Percentiles rank a stretch among this genome's conserved stretches.
Conservation (phyloP, 2,888 invertebrate species). For the Neoitamus cyanurus region DNA sequence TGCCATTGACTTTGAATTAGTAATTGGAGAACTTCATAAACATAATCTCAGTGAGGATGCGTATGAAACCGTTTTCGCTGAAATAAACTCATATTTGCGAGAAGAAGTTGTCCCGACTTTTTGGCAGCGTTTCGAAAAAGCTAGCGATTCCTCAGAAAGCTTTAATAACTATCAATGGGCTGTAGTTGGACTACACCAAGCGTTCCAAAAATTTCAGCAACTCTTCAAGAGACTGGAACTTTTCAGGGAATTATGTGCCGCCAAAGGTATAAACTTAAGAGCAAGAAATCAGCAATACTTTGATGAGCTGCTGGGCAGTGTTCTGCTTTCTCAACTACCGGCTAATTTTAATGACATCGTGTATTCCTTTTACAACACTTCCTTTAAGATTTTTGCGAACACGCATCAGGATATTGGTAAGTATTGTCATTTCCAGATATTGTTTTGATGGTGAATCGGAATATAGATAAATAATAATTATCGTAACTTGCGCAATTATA, state of each 20-base stretch:
- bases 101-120: constrained; percentile 61
- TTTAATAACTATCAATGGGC: constrained; percentile 61
- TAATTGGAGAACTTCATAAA: constrained; percentile 12
- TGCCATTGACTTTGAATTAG: constrained; percentile 51
- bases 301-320: constrained; percentile 74
- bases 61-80: constrained; percentile 59
- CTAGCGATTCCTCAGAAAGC: constrained; percentile 53
- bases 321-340: constrained; percentile 78
- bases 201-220: constrained; percentile 57
- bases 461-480: too few relatives aligned
- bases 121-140: constrained; percentile 61
- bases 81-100: constrained; percentile 60
- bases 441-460: too few relatives aligned
- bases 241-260: constrained; percentile 54
- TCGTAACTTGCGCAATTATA: too few relatives aligned
- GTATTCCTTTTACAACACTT: constrained; percentile 80
- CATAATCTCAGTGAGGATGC: constrained; percentile 55
- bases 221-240: constrained; percentile 56
- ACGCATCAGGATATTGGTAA: constrained; percentile 61
- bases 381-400: constrained; percentile 77
- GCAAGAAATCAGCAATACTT: background rate
- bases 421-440: constrained; percentile 47
- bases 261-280: constrained; percentile 49
- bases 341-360: constrained; percentile 76
- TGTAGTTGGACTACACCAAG: constrained; percentile 59